Conservation (phyloP, 2,888 invertebrate species). For the Thecocarcelia acutangulata region DNA sequence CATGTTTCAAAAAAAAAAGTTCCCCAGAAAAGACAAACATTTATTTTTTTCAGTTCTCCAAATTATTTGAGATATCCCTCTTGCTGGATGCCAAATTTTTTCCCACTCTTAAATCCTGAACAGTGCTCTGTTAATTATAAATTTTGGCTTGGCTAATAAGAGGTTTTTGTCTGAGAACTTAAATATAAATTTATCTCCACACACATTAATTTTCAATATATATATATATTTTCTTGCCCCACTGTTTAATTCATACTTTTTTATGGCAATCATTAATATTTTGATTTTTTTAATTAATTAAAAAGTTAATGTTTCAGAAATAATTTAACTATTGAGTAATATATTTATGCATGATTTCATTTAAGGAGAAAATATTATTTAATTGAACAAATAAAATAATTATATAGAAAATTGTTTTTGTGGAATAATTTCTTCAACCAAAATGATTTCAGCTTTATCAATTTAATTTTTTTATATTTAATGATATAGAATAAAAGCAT, state of each 20-base stretch:
- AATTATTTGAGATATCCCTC: too few species aligned
- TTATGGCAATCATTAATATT: neutral
- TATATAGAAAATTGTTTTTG: conserved; percentile 4
- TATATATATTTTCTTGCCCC: neutral
- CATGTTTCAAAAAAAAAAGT: too few species aligned
- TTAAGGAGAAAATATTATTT: conserved; percentile 14
- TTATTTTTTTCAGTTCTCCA: too few species aligned
- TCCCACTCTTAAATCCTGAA: too few species aligned
- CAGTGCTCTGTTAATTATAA: too few species aligned
- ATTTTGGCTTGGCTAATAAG: too few species aligned
- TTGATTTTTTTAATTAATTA: neutral
- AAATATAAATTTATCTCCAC: too few species aligned
- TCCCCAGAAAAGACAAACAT: too few species aligned
- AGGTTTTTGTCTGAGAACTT: too few species aligned
- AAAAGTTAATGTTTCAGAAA: conserved; percentile 13
- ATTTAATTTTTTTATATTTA: conserved; percentile 2
- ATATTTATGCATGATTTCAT: conserved; percentile 44
- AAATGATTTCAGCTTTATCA: conserved; percentile 29
- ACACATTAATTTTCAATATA: too few species aligned
- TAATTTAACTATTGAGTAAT: conserved; percentile 5
- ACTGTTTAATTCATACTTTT: neutral
- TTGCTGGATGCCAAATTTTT: too few species aligned
- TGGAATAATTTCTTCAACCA: neutral
- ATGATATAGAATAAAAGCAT: conserved; percentile 8
- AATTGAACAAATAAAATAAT: conserved; percentile 19